Base-by-base conservation (phyloP, 2,888 invertebrate genomes). In the Lasioglossum lativentre region DNA sequence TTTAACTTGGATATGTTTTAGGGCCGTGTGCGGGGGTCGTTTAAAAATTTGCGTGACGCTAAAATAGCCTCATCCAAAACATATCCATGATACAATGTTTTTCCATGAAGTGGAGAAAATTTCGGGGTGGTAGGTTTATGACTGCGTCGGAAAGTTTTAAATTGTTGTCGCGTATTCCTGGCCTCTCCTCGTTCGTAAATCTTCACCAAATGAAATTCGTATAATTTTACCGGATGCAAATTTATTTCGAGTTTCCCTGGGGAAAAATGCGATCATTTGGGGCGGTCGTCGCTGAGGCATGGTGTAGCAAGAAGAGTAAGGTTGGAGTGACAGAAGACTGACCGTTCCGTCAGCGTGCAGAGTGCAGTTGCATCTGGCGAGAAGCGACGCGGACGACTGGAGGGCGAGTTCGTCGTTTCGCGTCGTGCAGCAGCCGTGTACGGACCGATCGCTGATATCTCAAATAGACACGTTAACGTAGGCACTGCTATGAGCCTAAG, bases 391-490 rank as follows among this genome's bases (percentile, higher is more conserved):
- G 73, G 63, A 81, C 78, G 80, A 90, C 82, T 68, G 45, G 86
- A 83, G 81, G 90, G 86, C 86, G 83, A 84, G 90, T 82, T 83
- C 82, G 89, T 83, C 82, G 89, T 12, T 27, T 80, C 83, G 85
- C 87, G 88, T 90, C 92, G 90, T 89, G 91, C 88, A 87, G 90
- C 89, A 91, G 84, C 87, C 91, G 90, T 90, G 91, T 89, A 85
- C 87, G 82, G 38, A 56, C 30, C 92, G 93, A 93, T 94, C 92
- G 90, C 91, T 88, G 94, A 94, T 94, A 94, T 93, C 93, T 92
- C 92, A 92, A 93, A 94, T 93, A 94, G 93, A 94, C 94, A 94
- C 93, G 94, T 94, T 93, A 93, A 92, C 90, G 90, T 90, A 89
- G 87, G 88, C 87, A 87, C 85, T 83, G 87, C 85, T 88, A 90